Conservation (phyloP, 2,888 invertebrate genomes). For the Standfussiana lucernea region DNA sequence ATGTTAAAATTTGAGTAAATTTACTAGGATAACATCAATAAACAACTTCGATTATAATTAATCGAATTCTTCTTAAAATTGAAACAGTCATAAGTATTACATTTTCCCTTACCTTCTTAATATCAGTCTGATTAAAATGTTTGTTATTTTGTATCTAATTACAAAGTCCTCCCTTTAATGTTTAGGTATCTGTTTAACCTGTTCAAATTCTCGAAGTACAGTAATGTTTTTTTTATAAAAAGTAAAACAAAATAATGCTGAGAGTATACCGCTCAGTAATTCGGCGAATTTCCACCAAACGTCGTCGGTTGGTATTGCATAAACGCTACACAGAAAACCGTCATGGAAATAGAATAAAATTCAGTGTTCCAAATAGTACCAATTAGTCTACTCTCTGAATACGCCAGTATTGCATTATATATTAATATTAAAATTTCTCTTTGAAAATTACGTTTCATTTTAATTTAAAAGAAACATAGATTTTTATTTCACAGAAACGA, state of each 20-base stretch:
- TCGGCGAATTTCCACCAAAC: conserved; percentile 35
- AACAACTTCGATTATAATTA: background rate
- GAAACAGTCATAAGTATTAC: conserved; percentile 4
- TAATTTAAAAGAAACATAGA: background rate
- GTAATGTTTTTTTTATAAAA: background rate
- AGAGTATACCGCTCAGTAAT: conserved; percentile 12
- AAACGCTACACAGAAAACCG: conserved; percentile 49
- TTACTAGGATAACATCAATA: background rate
- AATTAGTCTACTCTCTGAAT: conserved; percentile 51
- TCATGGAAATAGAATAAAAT: conserved; percentile 62
- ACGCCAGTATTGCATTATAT: conserved; percentile 28
- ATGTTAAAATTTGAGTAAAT: background rate
- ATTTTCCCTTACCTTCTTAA: background rate
- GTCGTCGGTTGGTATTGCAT: conserved; percentile 11
- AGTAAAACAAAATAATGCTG: background rate
- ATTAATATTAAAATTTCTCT: conserved; percentile 6
- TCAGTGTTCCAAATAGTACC: conserved; percentile 45
- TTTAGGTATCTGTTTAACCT: background rate
- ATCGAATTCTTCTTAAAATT: background rate
- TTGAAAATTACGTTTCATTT: conserved; percentile 27
- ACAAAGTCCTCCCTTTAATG: background rate
- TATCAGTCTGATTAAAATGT: background rate
- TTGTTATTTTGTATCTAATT: background rate
- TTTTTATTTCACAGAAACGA: conserved; percentile 7
- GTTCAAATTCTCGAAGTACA: background rate